Percentiles rank a stretch among this genome's conserved stretches.
Evolutionary conservation across 2,113 vertebrate genomes (phyloP).

Genomic region (Montifringilla adamsi): DNA sequence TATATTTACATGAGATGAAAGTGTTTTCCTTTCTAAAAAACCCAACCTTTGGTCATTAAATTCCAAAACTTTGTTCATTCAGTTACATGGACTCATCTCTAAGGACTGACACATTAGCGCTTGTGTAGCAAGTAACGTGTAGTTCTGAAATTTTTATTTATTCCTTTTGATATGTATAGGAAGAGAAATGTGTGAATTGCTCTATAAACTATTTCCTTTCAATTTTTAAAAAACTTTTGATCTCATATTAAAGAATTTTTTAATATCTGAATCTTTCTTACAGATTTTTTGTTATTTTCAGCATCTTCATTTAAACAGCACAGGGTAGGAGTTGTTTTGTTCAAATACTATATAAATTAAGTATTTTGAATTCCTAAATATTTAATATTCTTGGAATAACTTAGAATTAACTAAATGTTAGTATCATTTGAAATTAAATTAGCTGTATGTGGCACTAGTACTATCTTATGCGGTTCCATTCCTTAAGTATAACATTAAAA

Average conservation of each 20-base stretch:
- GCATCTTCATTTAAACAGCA: not conserved
- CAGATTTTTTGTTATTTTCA: not conserved
- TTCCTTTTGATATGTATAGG: not conserved
- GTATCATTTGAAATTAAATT: not conserved
- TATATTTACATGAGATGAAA: not conserved
- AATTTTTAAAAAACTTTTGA: not conserved
- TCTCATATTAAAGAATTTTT: not conserved
- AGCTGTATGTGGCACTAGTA: not conserved
- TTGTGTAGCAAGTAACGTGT: not conserved
- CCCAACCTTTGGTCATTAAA: not conserved
- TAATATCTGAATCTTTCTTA: not conserved
- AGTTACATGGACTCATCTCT: not conserved
- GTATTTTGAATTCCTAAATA: constrained; percentile 2
- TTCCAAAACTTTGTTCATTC: not conserved
- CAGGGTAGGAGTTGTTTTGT: not conserved
- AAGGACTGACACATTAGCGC: not conserved
- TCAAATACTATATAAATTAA: not conserved
- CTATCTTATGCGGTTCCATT: not conserved
- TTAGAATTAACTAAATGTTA: constrained; percentile 20
- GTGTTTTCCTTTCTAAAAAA: not conserved
- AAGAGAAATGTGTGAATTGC: not conserved
- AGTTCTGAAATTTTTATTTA: not conserved
- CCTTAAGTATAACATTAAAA: not conserved
- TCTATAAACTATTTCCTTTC: not conserved
- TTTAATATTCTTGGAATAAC: not conserved